Evolutionary conservation across 1,140 invertebrate species (phyloP).

Genomic region (Plutomurus gul): DNA sequence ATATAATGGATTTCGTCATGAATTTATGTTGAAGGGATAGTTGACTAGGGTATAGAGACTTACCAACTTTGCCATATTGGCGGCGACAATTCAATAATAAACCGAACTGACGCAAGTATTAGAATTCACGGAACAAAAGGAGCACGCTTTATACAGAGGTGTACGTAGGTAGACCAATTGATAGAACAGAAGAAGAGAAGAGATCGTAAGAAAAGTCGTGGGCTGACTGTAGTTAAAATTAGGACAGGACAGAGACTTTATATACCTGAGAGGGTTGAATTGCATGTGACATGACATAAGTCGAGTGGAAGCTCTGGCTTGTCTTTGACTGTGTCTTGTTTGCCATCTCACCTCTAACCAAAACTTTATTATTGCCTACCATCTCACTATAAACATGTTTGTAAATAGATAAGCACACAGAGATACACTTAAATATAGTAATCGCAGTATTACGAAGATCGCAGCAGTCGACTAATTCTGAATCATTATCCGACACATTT

Average conservation of each 20-base stretch:
- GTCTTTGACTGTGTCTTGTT: no score
- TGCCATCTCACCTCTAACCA: conserved; percentile 1
- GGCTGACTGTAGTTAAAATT: not conserved
- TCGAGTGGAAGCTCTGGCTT: no score
- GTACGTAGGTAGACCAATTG: not conserved
- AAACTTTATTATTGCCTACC: not conserved
- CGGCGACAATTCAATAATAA: not conserved
- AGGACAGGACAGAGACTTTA: conserved; percentile 4
- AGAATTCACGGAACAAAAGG: no score
- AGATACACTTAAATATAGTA: not conserved
- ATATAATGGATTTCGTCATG: no score
- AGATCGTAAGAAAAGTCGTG: conserved; percentile 2
- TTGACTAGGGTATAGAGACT: no score
- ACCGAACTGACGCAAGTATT: no score
- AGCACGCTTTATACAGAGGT: no score
- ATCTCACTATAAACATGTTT: not conserved
- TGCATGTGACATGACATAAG: no score
- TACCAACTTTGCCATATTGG: no score
- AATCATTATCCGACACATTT: not conserved
- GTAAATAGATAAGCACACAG: not conserved
- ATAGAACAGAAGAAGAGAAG: not conserved
- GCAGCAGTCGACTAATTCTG: conserved; percentile 20
- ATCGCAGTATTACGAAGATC: not conserved
- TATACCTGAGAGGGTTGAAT: not conserved
- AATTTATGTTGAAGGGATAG: no score